These are phyloP conservation scores for Microhierax caerulescens DNA, from an alignment of 2,797 vertebrate genomes.

Conservation along the genomic window DNA sequence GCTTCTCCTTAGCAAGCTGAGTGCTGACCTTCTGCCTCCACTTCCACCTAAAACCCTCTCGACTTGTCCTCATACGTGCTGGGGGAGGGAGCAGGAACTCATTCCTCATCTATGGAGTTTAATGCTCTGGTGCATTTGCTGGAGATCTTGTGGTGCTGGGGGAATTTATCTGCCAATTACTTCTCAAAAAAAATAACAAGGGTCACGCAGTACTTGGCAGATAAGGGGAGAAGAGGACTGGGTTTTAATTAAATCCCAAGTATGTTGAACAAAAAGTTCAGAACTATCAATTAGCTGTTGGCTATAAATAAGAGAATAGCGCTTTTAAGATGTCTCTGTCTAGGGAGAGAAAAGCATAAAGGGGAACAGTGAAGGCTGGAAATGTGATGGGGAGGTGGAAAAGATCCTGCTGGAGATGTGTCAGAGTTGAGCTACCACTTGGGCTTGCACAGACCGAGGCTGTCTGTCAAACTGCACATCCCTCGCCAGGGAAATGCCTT, in stretches of 20 bases:
- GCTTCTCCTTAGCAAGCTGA: neutral
- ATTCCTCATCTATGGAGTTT: neutral
- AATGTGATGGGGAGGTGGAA: neutral
- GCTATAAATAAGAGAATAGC: neutral
- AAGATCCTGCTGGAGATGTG: neutral
- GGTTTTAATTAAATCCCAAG: neutral
- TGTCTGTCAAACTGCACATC: neutral
- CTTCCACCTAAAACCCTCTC: neutral
- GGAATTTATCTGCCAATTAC: conserved; percentile 26
- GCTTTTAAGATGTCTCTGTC: neutral
- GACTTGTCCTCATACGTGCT: neutral
- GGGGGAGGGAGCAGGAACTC: neutral
- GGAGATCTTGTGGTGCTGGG: neutral
- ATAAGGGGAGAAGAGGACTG: neutral
- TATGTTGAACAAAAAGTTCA: neutral
- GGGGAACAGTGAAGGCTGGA: neutral
- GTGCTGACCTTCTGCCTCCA: neutral
- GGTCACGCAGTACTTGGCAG: neutral
- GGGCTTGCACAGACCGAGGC: neutral
- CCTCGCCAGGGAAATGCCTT: neutral
- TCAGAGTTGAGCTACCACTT: neutral
- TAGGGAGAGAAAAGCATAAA: neutral
- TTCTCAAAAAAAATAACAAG: neutral
- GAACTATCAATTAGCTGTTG: conserved; percentile 6
- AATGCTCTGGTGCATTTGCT: neutral